Evolutionary conservation across 2,113 vertebrate species (phyloP).

Genomic region (Mormoops blainvillei): DNA sequence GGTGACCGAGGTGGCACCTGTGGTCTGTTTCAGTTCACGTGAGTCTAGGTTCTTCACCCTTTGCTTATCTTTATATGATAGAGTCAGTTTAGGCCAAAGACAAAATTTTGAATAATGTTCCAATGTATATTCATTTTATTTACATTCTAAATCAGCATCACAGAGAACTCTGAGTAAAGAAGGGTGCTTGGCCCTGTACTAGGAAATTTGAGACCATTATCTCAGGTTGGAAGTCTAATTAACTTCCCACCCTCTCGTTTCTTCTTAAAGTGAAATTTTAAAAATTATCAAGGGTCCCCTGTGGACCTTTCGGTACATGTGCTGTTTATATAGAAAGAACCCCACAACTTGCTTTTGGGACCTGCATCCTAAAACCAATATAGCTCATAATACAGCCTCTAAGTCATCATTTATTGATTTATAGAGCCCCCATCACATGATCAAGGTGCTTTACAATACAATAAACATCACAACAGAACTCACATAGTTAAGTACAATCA

Average conservation of each 20-base stretch:
- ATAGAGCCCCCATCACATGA: constrained; percentile 71
- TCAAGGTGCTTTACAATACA: constrained; percentile 71
- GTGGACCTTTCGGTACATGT: constrained; percentile 5
- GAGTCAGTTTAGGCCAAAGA: neutral
- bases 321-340: constrained; percentile 43
- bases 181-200: neutral
- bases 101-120: neutral
- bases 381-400: constrained; percentile 68
- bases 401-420: constrained; percentile 78
- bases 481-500: constrained; percentile 74
- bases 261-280: neutral
- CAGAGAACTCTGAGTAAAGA: constrained; percentile 5
- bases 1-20: neutral
- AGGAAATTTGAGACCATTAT: neutral
- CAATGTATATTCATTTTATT: neutral
- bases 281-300: constrained; percentile 12
- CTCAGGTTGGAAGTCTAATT: neutral
- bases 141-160: neutral
- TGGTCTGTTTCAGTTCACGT: neutral
- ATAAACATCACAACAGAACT: constrained; percentile 72
- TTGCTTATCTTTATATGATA: neutral
- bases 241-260: neutral
- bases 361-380: constrained; percentile 72
- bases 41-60: neutral
- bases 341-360: constrained; percentile 44